Evolutionary conservation across 30 jellyfish, hydroid and myxozoan species (phyloP).

Genomic region (Aurelia coerulea): DNA sequence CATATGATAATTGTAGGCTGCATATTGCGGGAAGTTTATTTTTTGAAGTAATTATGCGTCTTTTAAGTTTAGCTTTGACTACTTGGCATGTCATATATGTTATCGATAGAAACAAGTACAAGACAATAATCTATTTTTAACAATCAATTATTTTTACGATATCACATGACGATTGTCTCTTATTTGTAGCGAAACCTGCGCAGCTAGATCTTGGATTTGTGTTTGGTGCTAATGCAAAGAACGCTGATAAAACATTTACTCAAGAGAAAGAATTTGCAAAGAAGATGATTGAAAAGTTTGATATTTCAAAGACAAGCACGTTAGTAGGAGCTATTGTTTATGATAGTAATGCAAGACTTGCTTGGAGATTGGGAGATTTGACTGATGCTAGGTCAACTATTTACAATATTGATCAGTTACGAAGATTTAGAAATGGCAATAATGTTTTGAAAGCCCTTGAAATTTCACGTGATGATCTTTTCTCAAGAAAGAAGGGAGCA

Average conservation of each 20-base stretch:
- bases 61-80: too few species aligned
- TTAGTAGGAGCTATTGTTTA: constrained; percentile 28
- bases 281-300: constrained; percentile 18
- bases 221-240: constrained; percentile 57
- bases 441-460: constrained; percentile 52
- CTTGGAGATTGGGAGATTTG: not conserved
- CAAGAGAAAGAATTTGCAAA: constrained; percentile 25
- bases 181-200: constrained; percentile 13
- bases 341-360: constrained; percentile 25
- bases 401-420: not conserved
- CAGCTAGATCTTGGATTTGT: constrained; percentile 47
- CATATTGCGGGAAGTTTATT: too few species aligned
- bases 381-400: not conserved
- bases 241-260: constrained; percentile 17
- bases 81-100: too few species aligned
- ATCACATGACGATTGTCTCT: too few species aligned
- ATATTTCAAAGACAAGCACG: constrained; percentile 2
- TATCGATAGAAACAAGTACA: too few species aligned
- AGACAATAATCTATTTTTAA: too few species aligned
- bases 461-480: constrained; percentile 56
- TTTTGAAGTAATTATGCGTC: too few species aligned
- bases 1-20: too few species aligned
- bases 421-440: not conserved
- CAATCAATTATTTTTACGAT: too few species aligned
- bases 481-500: constrained; percentile 48